Conservation (phyloP, 2,113 vertebrate species). For the Microcebus tavaratra region DNA sequence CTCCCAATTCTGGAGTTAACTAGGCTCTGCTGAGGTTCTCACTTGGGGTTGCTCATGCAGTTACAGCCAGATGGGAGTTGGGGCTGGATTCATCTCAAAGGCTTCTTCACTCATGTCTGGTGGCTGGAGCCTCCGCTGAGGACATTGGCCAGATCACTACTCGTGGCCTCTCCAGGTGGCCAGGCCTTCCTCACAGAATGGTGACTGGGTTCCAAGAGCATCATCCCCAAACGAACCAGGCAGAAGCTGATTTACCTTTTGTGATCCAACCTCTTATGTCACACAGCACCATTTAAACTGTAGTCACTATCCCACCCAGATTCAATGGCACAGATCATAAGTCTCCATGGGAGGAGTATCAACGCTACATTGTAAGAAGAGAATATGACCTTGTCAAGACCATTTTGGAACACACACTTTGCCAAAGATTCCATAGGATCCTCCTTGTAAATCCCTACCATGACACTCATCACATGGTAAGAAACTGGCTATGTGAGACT, state of each 20-base stretch:
- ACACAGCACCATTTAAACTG: not conserved
- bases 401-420: not conserved
- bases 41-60: not conserved
- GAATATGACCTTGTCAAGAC: not conserved
- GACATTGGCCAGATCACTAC: not conserved
- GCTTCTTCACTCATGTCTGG: not conserved
- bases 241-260: not conserved
- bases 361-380: not conserved
- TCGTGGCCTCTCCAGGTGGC: not conserved
- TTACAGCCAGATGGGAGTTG: not conserved
- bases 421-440: not conserved
- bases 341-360: not conserved
- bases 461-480: not conserved
- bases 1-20: not conserved
- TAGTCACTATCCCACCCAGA: not conserved
- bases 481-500: not conserved
- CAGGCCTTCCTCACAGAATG: not conserved
- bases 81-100: not conserved
- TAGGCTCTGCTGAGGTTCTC: not conserved
- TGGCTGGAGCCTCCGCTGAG: not conserved
- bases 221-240: not conserved
- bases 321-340: not conserved
- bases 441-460: not conserved
- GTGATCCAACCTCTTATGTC: not conserved
- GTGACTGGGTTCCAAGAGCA: not conserved